A percentile compares a stretch with the other conserved stretches of the same genome.
These are phyloP conservation scores for Otocyon megalotis DNA, from an alignment of 2,113 vertebrate species.

Conservation along the genomic window DNA sequence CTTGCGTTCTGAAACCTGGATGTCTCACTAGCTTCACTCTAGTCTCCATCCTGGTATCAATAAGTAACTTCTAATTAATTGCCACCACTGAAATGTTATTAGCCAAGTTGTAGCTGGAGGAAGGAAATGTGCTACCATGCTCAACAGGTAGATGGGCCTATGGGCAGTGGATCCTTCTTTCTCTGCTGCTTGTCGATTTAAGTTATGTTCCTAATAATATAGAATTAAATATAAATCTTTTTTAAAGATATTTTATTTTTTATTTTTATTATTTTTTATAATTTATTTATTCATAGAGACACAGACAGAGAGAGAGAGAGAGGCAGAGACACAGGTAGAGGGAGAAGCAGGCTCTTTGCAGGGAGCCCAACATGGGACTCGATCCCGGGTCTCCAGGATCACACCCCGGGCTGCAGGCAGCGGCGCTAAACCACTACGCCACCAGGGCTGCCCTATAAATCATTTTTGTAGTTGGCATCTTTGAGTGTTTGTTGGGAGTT, in stretches of 20 bases:
- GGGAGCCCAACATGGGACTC: too few species aligned
- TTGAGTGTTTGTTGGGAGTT: neutral
- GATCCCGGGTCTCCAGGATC: too few species aligned
- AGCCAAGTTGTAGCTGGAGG: neutral
- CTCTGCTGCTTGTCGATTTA: neutral
- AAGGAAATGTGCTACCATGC: neutral
- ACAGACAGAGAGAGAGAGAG: too few species aligned
- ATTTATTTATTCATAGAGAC: too few species aligned
- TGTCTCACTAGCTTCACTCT: neutral
- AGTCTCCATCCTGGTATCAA: neutral
- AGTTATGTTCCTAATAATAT: neutral
- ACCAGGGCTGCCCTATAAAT: neutral
- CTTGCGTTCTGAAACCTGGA: neutral
- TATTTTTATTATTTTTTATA: too few species aligned
- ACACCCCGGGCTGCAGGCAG: too few species aligned
- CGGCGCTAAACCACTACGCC: too few species aligned
- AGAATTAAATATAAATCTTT: neutral
- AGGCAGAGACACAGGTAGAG: too few species aligned
- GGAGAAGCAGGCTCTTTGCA: too few species aligned
- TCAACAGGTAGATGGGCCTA: neutral
- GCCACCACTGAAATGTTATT: neutral
- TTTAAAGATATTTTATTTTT: neutral
- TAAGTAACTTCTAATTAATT: neutral
- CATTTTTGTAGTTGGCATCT: neutral
- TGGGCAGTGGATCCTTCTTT: neutral